Evolutionary conservation across 1,140 invertebrate genomes (phyloP), one percentile per base, ranked within the genome.

Genomic region (Eriosoma lanigerum): DNA sequence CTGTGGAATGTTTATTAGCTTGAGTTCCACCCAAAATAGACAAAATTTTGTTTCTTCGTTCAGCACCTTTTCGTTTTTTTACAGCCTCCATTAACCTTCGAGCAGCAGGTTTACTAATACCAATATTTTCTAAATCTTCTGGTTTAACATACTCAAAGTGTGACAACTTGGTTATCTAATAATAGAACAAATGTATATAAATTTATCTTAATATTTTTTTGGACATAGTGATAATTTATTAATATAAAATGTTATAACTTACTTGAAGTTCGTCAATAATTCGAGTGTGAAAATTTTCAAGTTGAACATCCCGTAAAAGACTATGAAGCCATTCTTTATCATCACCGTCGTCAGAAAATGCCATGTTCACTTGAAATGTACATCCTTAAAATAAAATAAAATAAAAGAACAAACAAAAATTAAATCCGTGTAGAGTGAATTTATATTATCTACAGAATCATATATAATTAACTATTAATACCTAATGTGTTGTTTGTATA

Each of bases 71-170:
- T 86, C 92, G 91, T 86, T 96, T 97, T 83, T 96, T 96, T 0
- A 98, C 94, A 38, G 94, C 92, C 87, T 98, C 96, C 84, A 98
- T 86, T 0, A 99, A 86, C 78, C 97, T 88, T 66, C 96, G 87
- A 9, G 95, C 92, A 1, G 95, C 96, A 66, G 97, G 97, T 84
- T 94, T 95, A 50, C 95, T 94, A 84, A 99, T 90, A 13, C 96
- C 96, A 85, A 98, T 94, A 86, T 94, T 94, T 84, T 97, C 96
- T 83, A 99, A 88, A 87, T 99, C 97, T 83, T 97, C 95, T 0
- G 92, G 85, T 83, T 94, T 93, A 8, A 98, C 97, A 90, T 96
- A 97, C 82, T 98, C 96, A 87, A 98, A 98, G 86, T 99, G 97
- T 52, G 94, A 90, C 82, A 98, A 85, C 81, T 94, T 89, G 17